phyloP scores from a whole-genome alignment of 2,888 invertebrate species.

The Nomada fabriciana region DNA sequence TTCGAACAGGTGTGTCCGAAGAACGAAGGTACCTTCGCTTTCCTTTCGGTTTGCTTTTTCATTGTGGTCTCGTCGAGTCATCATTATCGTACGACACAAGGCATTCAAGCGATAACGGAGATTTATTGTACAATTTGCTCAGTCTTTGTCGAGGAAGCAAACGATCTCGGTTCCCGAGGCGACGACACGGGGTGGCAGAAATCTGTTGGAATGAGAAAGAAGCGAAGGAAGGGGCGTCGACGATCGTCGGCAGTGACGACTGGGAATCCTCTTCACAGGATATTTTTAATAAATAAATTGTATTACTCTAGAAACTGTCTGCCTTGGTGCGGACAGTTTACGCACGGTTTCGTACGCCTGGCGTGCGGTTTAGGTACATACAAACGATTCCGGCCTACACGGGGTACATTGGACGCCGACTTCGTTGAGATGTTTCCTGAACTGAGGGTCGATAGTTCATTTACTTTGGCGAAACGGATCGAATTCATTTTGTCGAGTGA shows the following conservation, averaged over 20 bases:
- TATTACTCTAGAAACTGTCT: constrained; percentile 75
- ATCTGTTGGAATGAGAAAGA: background rate
- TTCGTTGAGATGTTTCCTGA: background rate
- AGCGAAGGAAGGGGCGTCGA: constrained; percentile 31
- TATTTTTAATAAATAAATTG: constrained; percentile 74
- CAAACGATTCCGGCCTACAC: constrained; percentile 72
- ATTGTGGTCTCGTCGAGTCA: constrained; percentile 61
- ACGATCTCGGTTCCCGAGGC: constrained; percentile 20
- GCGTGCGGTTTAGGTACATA: constrained; percentile 68
- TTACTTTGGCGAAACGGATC: background rate
- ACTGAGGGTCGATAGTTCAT: constrained; percentile 15
- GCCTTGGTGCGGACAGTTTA: constrained; percentile 74
- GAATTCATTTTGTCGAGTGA: background rate
- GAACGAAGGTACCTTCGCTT: background rate
- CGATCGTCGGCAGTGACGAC: constrained; percentile 64
- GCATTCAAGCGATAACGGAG: constrained; percentile 43
- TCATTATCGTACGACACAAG: constrained; percentile 61
- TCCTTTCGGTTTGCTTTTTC: constrained; percentile 17
- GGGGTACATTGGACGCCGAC: constrained; percentile 63
- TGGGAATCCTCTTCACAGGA: constrained; percentile 41
- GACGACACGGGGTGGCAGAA: constrained; percentile 21
- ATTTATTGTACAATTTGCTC: constrained; percentile 62
- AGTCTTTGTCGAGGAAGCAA: constrained; percentile 68
- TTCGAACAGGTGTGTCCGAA: background rate
- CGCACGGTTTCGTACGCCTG: constrained; percentile 70